Evolutionary conservation across 30 jellyfish, hydroid and myxozoan genomes (phyloP), one percentile per base, ranked within the genome.

Genomic region (Aurelia sp.): DNA sequence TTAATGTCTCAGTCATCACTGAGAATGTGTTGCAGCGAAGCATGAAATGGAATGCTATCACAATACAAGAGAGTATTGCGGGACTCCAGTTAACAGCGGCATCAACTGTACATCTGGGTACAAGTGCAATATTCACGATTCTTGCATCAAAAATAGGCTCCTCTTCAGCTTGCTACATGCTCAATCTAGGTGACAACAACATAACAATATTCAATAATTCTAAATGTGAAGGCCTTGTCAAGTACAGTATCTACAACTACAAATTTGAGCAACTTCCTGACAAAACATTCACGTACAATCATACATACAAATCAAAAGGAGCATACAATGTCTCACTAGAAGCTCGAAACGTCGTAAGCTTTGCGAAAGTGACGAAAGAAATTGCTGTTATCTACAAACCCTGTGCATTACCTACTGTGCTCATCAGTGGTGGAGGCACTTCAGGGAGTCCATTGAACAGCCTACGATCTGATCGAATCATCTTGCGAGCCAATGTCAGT

Each of bases 121-220:
- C 89, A 23, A 41, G 35, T 0, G 84, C 89, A 3, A 31, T 27
- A 8, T 68, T 95, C n/a, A 41, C 81, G n/a, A 82, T 87, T 19
- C 64, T 4, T n/a, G 95, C 99, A 6, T 48, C 22, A 18, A 63
- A 58, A 5, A 86, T 53, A 47, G 99, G 99, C 4, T 61, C 97
- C 7, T 69, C 97, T 20, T 51, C 78, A 31, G 86, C 92, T 3
- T 95, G 98, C 83, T 69, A 71, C 63, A 40, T 69, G 11, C 84
- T 95, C 12, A 88, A 58, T 31, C 62, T 90, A 19, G 99, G 99
- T 27, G 97, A 95, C 79, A 71, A 64, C 59, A 78, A 62, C 73
- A 89, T 84, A 3, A 73, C 89, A 11, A 85, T 87, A 3, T 61
- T 93, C 48, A 93, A 83, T 64, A 87, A 78, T 31, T 13, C 91